Evolutionary conservation across 30 jellyfish, hydroid and myxozoan genomes (phyloP), one percentile per base, ranked within the genome.

Genomic region (Hydractinia echinata): DNA sequence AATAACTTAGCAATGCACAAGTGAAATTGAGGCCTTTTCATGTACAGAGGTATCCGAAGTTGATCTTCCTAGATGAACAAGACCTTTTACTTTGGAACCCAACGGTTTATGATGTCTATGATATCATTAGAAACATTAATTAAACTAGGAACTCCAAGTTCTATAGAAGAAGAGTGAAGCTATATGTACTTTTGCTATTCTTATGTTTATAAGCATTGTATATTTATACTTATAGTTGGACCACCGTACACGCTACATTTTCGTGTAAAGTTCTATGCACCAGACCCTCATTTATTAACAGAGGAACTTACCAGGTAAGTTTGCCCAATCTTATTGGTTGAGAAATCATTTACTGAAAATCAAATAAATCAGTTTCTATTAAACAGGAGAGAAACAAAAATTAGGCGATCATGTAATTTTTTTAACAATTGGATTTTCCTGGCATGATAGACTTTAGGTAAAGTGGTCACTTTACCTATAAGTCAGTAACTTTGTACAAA

Each of bases 241-340:
- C 98, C 96, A 3, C 96, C 96, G 53, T 87, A 92, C 76, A 84
- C 96, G 5, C 56, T 94, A 67, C 97, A 94, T 76, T 94, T 94
- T 69, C 85, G 96, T 15, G 96, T 94, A 8, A 94, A 94, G 73
- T 94, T 94, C 86, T 94, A 87, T 58, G 94, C 99, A 20, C 83
- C 87, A 76, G 97, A 84, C 13, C 99, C 99, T 18, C 88, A 88
- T 44, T 80, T 81, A 15, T 73, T 94, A 69, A 89, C 84, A 60
- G 99, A 94, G 85, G 99, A 94, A 69, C 74, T 94, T 30, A 94
- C 99, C 8, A 81, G 95, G 99, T 94, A n/a, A 5, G 53, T 79
- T 16, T 58, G 69, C 3, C 3, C 69, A 58, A 30, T 30, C 44
- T 1, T 30, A 30, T 30, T 30, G 44, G 2, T 30, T 30, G 2